Evolutionary conservation across 2,888 invertebrate species (phyloP), one percentile per base, ranked within the genome.

Genomic region (Drosophila limbata): DNA sequence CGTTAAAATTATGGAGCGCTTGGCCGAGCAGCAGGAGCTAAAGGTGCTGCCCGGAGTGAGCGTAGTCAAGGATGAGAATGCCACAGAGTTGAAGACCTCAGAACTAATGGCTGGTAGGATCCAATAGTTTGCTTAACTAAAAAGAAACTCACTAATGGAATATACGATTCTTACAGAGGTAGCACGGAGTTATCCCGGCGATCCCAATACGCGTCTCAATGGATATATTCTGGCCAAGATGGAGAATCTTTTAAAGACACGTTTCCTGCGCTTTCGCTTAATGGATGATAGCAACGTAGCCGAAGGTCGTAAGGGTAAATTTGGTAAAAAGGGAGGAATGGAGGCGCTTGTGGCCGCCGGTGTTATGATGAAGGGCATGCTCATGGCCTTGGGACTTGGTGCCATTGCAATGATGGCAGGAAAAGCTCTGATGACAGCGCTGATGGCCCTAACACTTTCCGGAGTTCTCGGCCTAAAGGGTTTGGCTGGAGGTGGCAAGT

Each of bases 351-450:
- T 95, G 11, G 94, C 94, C 0, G 94, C 95, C 19, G 94, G 94
- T 77, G 92, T 93, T 88, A 94, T 94, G 94, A 95, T 94, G 94
- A 95, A 94, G 94, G 95, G 96, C 73, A 96, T 96, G 0, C 90
- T 96, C 1, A 94, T 96, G 91, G 95, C 96, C 0, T 90, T 97
- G 35, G 96, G 95, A 10, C 92, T 96, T 56, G 96, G 96, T 11
- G 96, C 95, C 0, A 92, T 97, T 3, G 96, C 97, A 0, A 93
- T 96, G 52, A 93, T 97, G 39, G 97, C 97, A 9, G 97, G 97
- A 10, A 97, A 97, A 91, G 97, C 97, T 0, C 91, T 97, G 17
- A 96, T 97, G 95, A 96, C 96, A 0, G 96, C 96, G 1, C 91
- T 97, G 62, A 95, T 97, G 94, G 96, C 97, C 0, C 93, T 97